A percentile compares a stretch with the other conserved stretches of the same genome.
These are phyloP conservation scores for Eumacrocentrus americanus DNA, from an alignment of 2,888 invertebrate genomes.

Conservation along the genomic window DNA sequence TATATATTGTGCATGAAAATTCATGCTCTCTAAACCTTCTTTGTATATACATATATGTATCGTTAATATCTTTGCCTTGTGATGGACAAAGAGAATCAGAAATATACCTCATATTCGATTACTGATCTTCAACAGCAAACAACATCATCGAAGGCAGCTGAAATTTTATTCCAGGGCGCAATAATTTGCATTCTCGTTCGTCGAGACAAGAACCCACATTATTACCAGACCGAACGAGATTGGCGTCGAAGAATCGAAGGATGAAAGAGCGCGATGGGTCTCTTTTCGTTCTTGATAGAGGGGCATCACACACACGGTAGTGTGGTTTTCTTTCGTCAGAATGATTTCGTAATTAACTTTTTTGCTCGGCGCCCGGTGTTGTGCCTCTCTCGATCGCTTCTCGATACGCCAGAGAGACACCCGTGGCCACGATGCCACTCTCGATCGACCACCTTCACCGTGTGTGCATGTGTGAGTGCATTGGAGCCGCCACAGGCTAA, in stretches of 20 bases:
- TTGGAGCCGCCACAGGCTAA: not conserved
- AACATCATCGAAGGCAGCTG: constrained; percentile 42
- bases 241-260: constrained; percentile 44
- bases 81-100: no score
- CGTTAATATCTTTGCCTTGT: no score
- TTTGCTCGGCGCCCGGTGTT: constrained; percentile 39
- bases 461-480: not conserved
- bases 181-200: constrained; percentile 58
- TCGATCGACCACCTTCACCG: not conserved
- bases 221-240: constrained; percentile 49
- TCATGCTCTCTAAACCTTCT: no score
- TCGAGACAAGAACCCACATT: constrained; percentile 54
- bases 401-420: constrained; percentile 11
- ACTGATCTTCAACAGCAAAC: constrained; percentile 17
- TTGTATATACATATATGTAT: no score
- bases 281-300: constrained; percentile 2
- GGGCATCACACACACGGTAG: constrained; percentile 23
- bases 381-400: constrained; percentile 18
- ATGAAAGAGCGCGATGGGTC: constrained; percentile 32
- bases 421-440: not conserved
- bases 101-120: not conserved
- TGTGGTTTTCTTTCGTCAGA: constrained; percentile 45
- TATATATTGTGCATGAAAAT: no score
- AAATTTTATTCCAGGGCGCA: constrained; percentile 47
- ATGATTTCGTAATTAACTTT: constrained; percentile 56